Base-by-base conservation (phyloP, 2,113 vertebrate genomes). In the Brachyhypopomus gauderio region DNA sequence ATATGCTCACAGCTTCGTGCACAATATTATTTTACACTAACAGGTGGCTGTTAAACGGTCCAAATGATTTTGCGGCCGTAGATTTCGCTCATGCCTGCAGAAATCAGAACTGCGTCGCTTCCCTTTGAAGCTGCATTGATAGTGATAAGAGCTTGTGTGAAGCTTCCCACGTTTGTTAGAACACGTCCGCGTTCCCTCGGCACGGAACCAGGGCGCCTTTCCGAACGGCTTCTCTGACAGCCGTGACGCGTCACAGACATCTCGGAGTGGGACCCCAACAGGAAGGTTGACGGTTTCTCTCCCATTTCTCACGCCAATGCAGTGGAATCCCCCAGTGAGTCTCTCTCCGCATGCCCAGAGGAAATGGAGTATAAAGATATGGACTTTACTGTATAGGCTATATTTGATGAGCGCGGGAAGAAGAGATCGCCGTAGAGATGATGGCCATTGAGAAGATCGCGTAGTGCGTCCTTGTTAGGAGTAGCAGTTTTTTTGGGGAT, bases 361-460 rank as follows among this genome's bases (percentile, higher is more conserved):
- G 80, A 89, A 91, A 92, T 93, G 85, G 92, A 91, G 88, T 92
- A 89, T 92, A 92, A 92, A 92, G 88, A 91, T 91, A 91, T 92
- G 88, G 91, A 89, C 90, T 92, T 92, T 93, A 88, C 90, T 88
- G 87, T 86, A 83, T 91, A 89, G 92, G 89, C 89, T 93, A 93
- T 92, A 91, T 93, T 93, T 94, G 88, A 95, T 94, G 93, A 93
- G 92, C 90, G 90, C 90, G 87, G 85, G 30, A 87, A 91, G 90
- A 87, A 80, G 89, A 83, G 56, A 79, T 82, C 87, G 87, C 90
- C 89, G 90, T 93, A 92, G 92, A 85, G n/a, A n/a, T n/a, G 56
- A 79, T 82, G 87, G 87, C 90, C 89, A 89, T 93, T 93, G 92
- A 85, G 88, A 92, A 90, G 89, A 91, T 91, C 90, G 90, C 91